Percentiles rank a stretch among this genome's conserved stretches.
Conservation (phyloP, 2,113 vertebrate genomes). For the Boleophthalmus pectinirostris region DNA sequence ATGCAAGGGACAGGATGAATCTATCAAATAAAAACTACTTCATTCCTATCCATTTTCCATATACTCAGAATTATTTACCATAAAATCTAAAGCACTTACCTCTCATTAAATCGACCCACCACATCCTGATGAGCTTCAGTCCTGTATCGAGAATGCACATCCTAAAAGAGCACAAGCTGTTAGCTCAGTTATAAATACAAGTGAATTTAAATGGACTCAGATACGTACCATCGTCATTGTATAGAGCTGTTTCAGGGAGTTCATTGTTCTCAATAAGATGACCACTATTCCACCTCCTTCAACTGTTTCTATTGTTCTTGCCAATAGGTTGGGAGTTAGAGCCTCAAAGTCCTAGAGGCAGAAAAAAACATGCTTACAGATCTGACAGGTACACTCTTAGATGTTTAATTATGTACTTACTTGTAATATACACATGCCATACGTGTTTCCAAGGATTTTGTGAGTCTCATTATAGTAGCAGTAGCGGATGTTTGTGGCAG, state of each 20-base stretch:
- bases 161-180: constrained; percentile 71
- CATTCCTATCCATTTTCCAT: neutral
- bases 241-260: constrained; percentile 95
- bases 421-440: constrained; percentile 96
- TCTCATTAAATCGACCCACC: constrained; percentile 95
- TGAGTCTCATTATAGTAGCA: constrained; percentile 98
- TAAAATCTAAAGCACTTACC: constrained; percentile 65
- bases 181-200: neutral
- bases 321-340: constrained; percentile 92
- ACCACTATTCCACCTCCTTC: constrained; percentile 94
- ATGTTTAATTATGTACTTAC: constrained; percentile 60
- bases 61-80: neutral
- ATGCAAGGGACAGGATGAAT: constrained; percentile 92
- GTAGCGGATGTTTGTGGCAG: constrained; percentile 97
- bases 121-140: constrained; percentile 97
- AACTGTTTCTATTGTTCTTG: constrained; percentile 93
- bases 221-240: constrained; percentile 92
- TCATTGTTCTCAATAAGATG: constrained; percentile 91
- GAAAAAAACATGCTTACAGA: neutral
- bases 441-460: constrained; percentile 97
- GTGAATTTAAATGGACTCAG: neutral
- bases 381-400: neutral
- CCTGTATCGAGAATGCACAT: constrained; percentile 94
- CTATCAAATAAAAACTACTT: constrained; percentile 60
- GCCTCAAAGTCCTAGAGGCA: constrained; percentile 91